phyloP scores from a whole-genome alignment of 2,113 vertebrate genomes.

The Nothoprocta pentlandii region DNA sequence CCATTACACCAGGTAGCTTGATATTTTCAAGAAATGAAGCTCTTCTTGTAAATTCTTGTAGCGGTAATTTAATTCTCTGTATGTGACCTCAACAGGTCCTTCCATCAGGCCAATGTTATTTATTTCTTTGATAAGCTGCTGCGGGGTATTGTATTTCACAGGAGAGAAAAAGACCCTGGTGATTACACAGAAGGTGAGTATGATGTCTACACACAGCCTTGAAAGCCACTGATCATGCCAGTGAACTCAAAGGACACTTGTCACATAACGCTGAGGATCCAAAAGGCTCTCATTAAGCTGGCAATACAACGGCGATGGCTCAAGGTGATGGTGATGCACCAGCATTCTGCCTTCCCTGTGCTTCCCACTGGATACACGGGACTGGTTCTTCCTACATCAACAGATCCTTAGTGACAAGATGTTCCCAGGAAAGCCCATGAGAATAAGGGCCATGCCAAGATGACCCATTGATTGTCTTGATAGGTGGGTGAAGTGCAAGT shows the following conservation, averaged over 20 bases:
- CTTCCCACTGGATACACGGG: not conserved
- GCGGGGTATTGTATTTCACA: not conserved
- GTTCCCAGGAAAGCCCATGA: not conserved
- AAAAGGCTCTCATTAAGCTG: not conserved
- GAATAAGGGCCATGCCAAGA: not conserved
- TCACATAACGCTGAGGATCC: not conserved
- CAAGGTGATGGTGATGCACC: not conserved
- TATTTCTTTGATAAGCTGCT: not conserved
- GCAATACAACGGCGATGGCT: not conserved
- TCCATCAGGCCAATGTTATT: not conserved
- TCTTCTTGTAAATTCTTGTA: not conserved
- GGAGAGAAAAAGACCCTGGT: not conserved
- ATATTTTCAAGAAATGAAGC: not conserved
- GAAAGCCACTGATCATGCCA: not conserved
- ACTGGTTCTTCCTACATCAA: not conserved
- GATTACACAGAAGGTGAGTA: not conserved
- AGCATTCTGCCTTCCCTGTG: not conserved
- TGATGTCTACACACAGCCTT: not conserved
- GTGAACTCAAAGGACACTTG: not conserved
- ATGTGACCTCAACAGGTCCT: not conserved
- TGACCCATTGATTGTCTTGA: not conserved
- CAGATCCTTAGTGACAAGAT: not conserved
- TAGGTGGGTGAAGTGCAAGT: not conserved
- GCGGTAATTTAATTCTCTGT: not conserved
- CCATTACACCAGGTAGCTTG: not conserved